Evolutionary conservation across 2,113 vertebrate genomes (phyloP).

Genomic region (Sisor rabdophorus): DNA sequence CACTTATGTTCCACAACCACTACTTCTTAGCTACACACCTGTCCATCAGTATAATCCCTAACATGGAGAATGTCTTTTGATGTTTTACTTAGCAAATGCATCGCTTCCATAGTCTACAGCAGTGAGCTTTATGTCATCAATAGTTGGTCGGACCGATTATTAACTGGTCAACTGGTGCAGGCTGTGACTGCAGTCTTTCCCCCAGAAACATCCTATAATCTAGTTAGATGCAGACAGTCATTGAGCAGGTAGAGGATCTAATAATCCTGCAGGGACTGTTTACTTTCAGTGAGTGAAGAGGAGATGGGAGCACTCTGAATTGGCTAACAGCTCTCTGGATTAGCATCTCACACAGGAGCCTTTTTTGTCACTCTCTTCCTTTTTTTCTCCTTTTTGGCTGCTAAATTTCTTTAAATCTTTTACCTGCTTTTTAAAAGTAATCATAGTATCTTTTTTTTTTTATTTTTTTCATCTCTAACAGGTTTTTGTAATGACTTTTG

Average conservation of each 20-base stretch:
- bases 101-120: not conserved
- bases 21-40: not conserved
- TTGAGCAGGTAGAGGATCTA: conserved; percentile 42
- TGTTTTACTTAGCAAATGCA: not conserved
- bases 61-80: too few species aligned
- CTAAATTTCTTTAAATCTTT: not conserved
- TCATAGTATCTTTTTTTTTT: not conserved
- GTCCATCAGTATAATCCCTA: not conserved
- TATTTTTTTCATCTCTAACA: not conserved
- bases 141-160: conserved; percentile 12
- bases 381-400: not conserved
- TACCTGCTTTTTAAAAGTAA: conserved; percentile 5
- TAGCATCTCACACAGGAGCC: conserved; percentile 34
- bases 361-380: not conserved
- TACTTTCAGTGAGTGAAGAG: conserved; percentile 12
- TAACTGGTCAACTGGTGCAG: conserved; percentile 41
- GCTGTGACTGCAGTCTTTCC: conserved; percentile 24
- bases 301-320: not conserved
- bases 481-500: not conserved
- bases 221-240: conserved; percentile 42
- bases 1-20: not conserved
- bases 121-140: conserved; percentile 3
- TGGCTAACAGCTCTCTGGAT: conserved; percentile 22
- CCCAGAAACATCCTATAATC: conserved; percentile 48
- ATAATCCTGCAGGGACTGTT: conserved; percentile 50